Base-by-base conservation (phyloP, 2,888 invertebrate species). In the Lacanobia wlatinum region DNA sequence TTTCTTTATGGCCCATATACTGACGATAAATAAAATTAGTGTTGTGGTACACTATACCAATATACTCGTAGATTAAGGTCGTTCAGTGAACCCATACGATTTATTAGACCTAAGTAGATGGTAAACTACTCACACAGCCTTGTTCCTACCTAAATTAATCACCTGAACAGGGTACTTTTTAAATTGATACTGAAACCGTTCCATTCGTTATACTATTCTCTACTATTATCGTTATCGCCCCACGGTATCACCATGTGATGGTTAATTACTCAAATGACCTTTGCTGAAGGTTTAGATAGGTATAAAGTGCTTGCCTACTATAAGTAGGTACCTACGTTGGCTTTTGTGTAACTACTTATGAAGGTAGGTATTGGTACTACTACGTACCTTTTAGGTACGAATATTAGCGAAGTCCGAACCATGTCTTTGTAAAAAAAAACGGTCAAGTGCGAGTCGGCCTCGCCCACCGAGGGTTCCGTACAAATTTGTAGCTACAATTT, bases 21-120 rank as follows among this genome's bases (percentile, higher is more conserved):
- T n/a, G 23, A 43, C 53, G 3, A 70, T 59, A 40, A 34, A 18
- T 48, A 48, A 48, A 48, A 69, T 56, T 58, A 14, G 53, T 52
- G 14, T 59, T 59, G 34, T 79, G 56, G 52, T 50, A 50, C 53
- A 34, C 48, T 53, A 59, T 18, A 28, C 43, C 23, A 53, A 40
- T 71, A 71, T n/a, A 58, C 55, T 55, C 67, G 7, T 59, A 73
- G 40, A 80, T 66, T 72, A 70, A 72, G 75, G 71, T 77, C 73
- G 75, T 76, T 77, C 83, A 76, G 52, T 83, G 73, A 85, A 83
- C 83, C 55, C 46, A 48, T 56, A 66, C 23, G 59, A 76, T 81
- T 81, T 81, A 76, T 58, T 64, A 56, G n/a, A 14, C 7, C 10
- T 28, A 58, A n/a, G 0, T 52, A 28, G 8, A 50, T 55, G 34